A percentile compares a stretch with the other conserved stretches of the same genome.
phyloP scores from a whole-genome alignment of 1,140 invertebrate species.

The Drosophila leontia region DNA sequence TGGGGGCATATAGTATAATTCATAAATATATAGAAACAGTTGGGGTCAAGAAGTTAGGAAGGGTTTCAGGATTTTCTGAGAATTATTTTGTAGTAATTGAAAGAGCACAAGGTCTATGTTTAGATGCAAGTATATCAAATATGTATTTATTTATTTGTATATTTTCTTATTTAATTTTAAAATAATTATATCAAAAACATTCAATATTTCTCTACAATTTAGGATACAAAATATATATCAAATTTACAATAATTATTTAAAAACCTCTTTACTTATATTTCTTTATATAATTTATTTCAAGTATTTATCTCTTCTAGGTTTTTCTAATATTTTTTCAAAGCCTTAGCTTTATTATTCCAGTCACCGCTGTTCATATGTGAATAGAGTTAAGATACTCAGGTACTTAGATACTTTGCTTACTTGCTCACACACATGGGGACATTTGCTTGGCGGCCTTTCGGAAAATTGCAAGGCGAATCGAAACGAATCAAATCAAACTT shows the following conservation, averaged over 20 bases:
- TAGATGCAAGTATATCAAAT: no score
- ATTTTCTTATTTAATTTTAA: no score
- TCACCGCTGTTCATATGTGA: constrained; percentile 3
- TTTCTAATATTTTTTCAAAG: neutral
- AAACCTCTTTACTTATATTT: no score
- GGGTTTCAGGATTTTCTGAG: neutral
- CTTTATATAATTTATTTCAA: neutral
- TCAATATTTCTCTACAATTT: neutral
- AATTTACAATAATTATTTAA: no score
- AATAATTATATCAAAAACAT: no score
- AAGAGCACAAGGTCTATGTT: neutral
- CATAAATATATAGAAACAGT: neutral
- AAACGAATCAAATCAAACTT: constrained; percentile 24
- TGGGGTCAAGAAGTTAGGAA: neutral
- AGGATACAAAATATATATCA: no score
- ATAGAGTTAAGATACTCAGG: constrained; percentile 1
- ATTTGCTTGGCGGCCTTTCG: constrained; percentile 35
- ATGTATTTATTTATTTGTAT: no score
- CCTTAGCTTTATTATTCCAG: neutral
- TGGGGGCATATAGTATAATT: neutral
- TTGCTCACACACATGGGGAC: constrained; percentile 8
- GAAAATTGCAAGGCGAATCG: constrained; percentile 51
- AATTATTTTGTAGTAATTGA: neutral
- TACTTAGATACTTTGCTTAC: neutral
- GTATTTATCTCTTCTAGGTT: neutral